Base-by-base conservation (phyloP, 1,140 invertebrate species). In the Drosophila quadrilineata region DNA sequence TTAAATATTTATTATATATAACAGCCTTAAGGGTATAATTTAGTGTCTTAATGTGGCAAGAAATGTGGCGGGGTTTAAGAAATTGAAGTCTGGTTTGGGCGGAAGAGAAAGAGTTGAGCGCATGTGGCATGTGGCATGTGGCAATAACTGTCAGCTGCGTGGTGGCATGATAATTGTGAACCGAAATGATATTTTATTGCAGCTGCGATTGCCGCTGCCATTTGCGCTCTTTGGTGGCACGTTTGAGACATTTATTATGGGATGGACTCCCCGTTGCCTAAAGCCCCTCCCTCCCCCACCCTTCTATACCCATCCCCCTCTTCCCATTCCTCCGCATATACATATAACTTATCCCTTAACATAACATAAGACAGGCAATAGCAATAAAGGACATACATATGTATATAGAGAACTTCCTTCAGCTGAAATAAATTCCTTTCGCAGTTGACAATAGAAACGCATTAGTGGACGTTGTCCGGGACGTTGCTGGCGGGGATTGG, bases 371-470 rank as follows among this genome's bases (percentile, higher is more conserved):
- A 80, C 62, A 69, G 72, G 72, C 69, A 70, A 77, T 84, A 66
- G 77, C 66, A 76, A 84, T 77, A 77, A 72, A 66, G 77, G 48
- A 73, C 53, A 68, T 54, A 67, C n/a, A n/a, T n/a, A n/a, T n/a
- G n/a, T n/a, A n/a, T n/a, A n/a, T n/a, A n/a, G n/a, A n/a, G n/a
- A n/a, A n/a, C n/a, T n/a, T n/a, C 54, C 53, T 33, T 58, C 45
- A 60, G 77, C 77, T 70, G 56, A 73, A 73, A 85, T 82, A 85
- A 84, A 82, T 85, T 71, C 28, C 35, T 16, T 17, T 14, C 33
- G 5, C 46, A 59, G 54, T 49, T 70, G 76, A 82, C 76, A 82
- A 75, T 73, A 74, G 77, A 82, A 84, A 84, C 64, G 73, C 76
- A 82, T 82, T 82, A 72, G 68, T 45, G 28, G 43, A 22, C 40